phyloP scores from a whole-genome alignment of 2,888 invertebrate species.

The Hypercompe scribonia region DNA sequence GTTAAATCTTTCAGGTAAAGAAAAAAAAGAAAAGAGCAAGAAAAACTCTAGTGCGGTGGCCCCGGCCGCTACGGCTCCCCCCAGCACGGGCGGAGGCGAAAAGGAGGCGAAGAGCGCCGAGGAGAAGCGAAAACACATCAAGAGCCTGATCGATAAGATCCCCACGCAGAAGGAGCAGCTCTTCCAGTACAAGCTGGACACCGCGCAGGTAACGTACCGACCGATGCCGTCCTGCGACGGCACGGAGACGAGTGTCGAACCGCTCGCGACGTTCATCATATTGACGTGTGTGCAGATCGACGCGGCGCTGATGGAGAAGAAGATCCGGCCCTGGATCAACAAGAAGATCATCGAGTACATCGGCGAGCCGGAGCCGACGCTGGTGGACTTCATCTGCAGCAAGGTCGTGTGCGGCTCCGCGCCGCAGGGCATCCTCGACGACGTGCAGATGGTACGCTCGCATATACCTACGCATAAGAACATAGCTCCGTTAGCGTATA shows the following conservation, averaged over 20 bases:
- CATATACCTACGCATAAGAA: no score
- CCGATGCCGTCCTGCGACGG: no score
- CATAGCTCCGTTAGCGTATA: no score
- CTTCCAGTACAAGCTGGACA: slow-evolving; percentile 97
- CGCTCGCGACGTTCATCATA: background rate
- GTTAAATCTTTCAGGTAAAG: slow-evolving; percentile 16
- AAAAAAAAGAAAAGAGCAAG: slow-evolving; percentile 67
- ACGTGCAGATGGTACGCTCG: slow-evolving; percentile 96
- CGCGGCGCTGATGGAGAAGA: slow-evolving; percentile 94
- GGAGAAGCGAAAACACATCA: slow-evolving; percentile 98
- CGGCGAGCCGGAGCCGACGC: slow-evolving; percentile 98
- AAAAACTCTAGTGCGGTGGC: slow-evolving; percentile 88
- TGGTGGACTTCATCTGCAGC: slow-evolving; percentile 99
- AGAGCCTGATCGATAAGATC: slow-evolving; percentile 98
- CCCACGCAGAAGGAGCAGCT: slow-evolving; percentile 98
- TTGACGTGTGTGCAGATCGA: slow-evolving; percentile 84
- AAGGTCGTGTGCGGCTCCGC: slow-evolving; percentile 97
- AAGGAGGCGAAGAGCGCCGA: slow-evolving; percentile 91
- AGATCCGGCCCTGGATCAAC: slow-evolving; percentile 99
- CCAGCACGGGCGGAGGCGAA: slow-evolving; percentile 87
- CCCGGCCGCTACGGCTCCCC: slow-evolving; percentile 64
- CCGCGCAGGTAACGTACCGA: slow-evolving; percentile 82
- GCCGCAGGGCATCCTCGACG: slow-evolving; percentile 98
- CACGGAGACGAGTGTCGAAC: no score
- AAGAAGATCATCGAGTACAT: slow-evolving; percentile 99